Base-by-base conservation (phyloP, 2,888 invertebrate genomes). In the Lasioglossum morio region DNA sequence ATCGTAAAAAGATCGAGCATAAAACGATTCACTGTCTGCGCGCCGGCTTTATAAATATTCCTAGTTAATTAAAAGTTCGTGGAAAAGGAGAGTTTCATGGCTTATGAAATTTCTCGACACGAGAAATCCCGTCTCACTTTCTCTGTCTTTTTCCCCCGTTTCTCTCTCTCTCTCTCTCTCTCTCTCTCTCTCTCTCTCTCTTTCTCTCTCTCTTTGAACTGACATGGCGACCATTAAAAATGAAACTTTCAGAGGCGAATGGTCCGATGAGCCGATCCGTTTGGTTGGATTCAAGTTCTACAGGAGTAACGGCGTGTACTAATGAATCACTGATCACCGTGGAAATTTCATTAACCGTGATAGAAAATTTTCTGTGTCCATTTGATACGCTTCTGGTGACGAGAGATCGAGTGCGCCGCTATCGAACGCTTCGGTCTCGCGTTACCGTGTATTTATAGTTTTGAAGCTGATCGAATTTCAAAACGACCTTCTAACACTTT, bases 51-150 rank as follows among this genome's bases (percentile, higher is more conserved):
- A 60, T 12, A 73, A 74, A 80, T 74, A 69, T 70, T 43, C 27
- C 40, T 30, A 34, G 19, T 69, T 78, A 81, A 77, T 81, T 78
- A 81, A 81, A 63, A 78, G 48, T 74, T 74, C 74, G 34, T 23
- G 27, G 27, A 40, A 37, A 78, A 72, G 70, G 48, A 76, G 63
- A 57, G 77, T 40, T 70, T 53, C 77, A 27, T 27, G 40, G 77
- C 70, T 70, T 77, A 70, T 77, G 70, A 77, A 77, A 77, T 77
- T 77, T 27, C 77, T 48, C 70, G 77, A 12, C 69, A 19, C 77
- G 77, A 40, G 48, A 53, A 53, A 53, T 40, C 57, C 57, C 57
- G 40, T 27, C 53, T 57, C 57, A 37, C 60, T 60, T 27, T 63
- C 63, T 60, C 27, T n/a, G 16, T 30, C 63, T n/a, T 3, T n/a